Base-by-base conservation (phyloP, 2,797 vertebrate species). In the Erethizon dorsatum region DNA sequence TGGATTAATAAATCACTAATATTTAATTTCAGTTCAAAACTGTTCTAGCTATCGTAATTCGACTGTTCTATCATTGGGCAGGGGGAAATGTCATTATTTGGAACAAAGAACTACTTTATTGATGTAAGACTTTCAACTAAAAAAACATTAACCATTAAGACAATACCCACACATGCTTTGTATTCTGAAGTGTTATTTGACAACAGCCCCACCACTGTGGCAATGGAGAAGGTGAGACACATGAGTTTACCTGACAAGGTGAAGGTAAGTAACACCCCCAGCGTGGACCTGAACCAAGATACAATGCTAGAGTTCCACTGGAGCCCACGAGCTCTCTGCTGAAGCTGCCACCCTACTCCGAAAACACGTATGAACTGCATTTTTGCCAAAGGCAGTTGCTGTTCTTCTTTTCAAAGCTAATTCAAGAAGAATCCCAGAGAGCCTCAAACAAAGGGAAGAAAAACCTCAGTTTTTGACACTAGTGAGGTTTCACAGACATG, bases 381-480 rank as follows among this genome's bases (percentile, higher is more conserved):
- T 33, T 33, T 52, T 56, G 52, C 73, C 17, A 78, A 73, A 83
- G 41, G 47, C 12, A n/a, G 41, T 52, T 54, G 10, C 63, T 45
- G 15, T 83, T 83, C 52, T 28, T 83, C 37, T 83, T 88, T 83
- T 45, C 17, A 75, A 79, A 78, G 28, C 45, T 80, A 93, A 79
- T 71, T 57, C 87, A 83, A 52, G 45, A 96, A 96, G 22, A 65
- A 96, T 89, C 79, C 13, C 69, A 56, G 79, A 87, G 56, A 77
- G 87, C 54, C 63, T 26, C 63, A 97, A 86, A 14, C 59, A 73
- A 73, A 69, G 17, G 47, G 67, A 87, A 92, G 45, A 69, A 93
- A 86, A 33, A 1, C 52, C 92, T 75, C 56, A 61, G 4, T 17
- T 33, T 89, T 73, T 84, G 67, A 85, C 47, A 63, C 10, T 26